phyloP scores from a whole-genome alignment of 2,888 invertebrate genomes.

The Tryphoninae sp. region DNA sequence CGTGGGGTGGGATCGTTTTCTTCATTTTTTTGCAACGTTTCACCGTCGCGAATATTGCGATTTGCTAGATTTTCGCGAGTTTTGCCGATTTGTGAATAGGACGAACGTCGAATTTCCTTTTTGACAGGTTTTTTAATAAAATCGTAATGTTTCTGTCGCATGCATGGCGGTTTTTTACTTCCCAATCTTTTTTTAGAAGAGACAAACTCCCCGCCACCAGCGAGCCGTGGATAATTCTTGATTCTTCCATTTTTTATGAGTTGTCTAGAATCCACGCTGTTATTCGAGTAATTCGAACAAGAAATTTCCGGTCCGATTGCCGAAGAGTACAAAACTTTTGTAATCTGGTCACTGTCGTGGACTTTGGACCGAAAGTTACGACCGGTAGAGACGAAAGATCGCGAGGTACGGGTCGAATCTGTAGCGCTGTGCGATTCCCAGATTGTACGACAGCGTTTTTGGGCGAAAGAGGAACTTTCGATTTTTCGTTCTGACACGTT shows the following conservation, averaged over 20 bases:
- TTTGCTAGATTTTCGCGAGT: background rate
- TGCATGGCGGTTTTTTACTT: background rate
- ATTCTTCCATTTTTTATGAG: background rate
- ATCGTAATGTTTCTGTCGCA: background rate
- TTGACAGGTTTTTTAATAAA: background rate
- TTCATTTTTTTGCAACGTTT: background rate
- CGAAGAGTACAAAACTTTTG: conserved; percentile 27
- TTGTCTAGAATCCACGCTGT: background rate
- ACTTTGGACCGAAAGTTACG: background rate
- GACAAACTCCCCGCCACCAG: conserved; percentile 56
- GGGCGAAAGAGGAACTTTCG: conserved; percentile 18
- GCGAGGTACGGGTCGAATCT: conserved; percentile 35
- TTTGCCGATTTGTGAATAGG: background rate
- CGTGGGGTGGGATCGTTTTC: conserved; percentile 5
- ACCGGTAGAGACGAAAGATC: conserved; percentile 17
- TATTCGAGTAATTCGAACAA: conserved; percentile 24
- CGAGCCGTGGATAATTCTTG: conserved; percentile 33
- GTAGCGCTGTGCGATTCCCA: conserved; percentile 57
- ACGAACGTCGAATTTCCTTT: background rate
- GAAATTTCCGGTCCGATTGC: conserved; percentile 6
- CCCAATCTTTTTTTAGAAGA: background rate
- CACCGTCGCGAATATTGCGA: background rate
- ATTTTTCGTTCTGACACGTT: conserved; percentile 64
- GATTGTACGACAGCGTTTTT: conserved; percentile 47
- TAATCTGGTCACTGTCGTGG: conserved; percentile 3